Conservation (phyloP, 2,113 vertebrate genomes). For the Pomatorhinus ruficollis region DNA sequence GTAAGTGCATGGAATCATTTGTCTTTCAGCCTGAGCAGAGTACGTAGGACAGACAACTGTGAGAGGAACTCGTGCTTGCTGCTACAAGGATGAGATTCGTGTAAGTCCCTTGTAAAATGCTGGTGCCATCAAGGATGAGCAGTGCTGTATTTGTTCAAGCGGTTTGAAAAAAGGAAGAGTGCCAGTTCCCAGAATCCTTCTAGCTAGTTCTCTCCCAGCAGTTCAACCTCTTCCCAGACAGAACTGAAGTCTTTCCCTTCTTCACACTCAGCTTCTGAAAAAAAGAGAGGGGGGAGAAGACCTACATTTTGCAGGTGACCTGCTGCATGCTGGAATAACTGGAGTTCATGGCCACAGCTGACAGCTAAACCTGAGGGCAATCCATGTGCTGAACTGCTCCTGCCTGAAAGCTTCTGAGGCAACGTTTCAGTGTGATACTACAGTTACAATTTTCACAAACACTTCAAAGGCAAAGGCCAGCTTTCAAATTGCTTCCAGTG, state of each 20-base stretch:
- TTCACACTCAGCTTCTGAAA: background rate
- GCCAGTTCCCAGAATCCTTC: background rate
- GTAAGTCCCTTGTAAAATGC: background rate
- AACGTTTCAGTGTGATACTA: rapidly evolving
- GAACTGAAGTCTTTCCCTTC: background rate
- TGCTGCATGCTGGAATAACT: background rate
- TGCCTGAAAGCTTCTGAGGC: background rate
- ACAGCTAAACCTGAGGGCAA: background rate
- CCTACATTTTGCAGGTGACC: background rate
- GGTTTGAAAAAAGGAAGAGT: background rate
- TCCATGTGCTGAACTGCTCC: background rate
- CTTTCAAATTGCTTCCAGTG: background rate
- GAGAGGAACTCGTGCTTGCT: background rate
- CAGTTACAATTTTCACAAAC: background rate
- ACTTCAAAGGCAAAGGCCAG: background rate
- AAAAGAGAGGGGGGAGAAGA: background rate
- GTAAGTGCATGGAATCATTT: background rate
- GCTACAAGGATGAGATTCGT: background rate
- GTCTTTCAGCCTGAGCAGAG: background rate
- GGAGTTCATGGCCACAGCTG: background rate
- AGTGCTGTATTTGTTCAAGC: background rate
- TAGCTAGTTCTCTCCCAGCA: background rate
- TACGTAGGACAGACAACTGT: background rate
- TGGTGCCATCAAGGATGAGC: background rate
- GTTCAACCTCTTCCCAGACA: background rate